Conservation (phyloP, 2,113 vertebrate species). For the Lagopus leucura region DNA sequence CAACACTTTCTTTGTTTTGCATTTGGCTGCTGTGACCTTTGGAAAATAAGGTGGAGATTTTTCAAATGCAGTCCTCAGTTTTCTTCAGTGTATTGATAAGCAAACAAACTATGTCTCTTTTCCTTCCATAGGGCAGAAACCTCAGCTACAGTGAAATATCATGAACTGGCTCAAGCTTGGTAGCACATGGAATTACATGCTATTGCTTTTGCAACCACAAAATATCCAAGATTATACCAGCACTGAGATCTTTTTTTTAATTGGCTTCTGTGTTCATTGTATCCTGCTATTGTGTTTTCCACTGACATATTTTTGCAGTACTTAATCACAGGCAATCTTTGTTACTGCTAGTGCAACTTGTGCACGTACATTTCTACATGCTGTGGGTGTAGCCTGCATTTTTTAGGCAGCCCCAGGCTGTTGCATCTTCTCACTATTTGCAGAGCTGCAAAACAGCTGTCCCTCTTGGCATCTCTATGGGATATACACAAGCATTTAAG, state of each 20-base stretch:
- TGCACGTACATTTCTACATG: background rate
- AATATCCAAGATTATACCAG: background rate
- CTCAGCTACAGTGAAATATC: slow-evolving; percentile 25
- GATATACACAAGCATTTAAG: background rate
- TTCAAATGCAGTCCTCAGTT: background rate
- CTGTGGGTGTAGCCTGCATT: background rate
- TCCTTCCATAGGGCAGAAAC: background rate
- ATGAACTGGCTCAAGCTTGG: background rate
- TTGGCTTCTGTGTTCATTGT: background rate
- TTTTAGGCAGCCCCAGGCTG: background rate
- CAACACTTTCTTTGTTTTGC: background rate
- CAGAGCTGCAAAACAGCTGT: background rate
- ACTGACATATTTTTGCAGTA: background rate
- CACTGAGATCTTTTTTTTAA: background rate
- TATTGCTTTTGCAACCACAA: background rate
- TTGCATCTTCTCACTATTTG: background rate
- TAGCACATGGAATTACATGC: background rate
- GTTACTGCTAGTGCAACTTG: background rate
- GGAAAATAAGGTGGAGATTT: background rate
- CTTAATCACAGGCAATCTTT: background rate
- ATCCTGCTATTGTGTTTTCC: background rate
- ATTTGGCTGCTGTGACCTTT: background rate
- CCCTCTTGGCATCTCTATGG: background rate
- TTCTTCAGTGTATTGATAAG: background rate
- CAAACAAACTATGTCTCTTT: background rate